Evolutionary conservation across 2,113 vertebrate species (phyloP).

Genomic region (Leptodactylus fuscus): DNA sequence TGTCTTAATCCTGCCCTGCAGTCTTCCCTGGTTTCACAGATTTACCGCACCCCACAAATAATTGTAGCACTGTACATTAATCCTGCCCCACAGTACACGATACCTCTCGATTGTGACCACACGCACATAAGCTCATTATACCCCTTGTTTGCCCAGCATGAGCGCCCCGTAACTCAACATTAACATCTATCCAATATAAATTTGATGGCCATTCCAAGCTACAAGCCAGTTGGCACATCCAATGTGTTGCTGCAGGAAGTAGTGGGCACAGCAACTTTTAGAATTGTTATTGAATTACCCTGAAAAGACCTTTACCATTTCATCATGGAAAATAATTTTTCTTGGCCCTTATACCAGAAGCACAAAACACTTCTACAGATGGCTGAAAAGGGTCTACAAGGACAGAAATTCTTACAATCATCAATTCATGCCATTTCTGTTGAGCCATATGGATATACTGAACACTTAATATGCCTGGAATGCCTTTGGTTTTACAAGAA

Average conservation of each 20-base stretch:
- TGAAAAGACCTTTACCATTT: background rate
- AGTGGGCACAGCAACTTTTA: background rate
- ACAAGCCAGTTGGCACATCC: background rate
- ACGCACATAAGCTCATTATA: slow-evolving; percentile 2
- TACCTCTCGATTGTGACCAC: background rate
- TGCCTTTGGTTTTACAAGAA: too few species aligned
- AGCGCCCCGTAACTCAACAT: background rate
- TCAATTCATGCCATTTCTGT: background rate
- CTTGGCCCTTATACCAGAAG: background rate
- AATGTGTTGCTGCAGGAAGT: background rate
- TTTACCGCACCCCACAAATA: slow-evolving; percentile 26
- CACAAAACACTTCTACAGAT: background rate
- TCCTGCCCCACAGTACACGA: slow-evolving; percentile 16
- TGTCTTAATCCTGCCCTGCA: slow-evolving; percentile 42
- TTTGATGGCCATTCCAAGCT: background rate
- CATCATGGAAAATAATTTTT: background rate
- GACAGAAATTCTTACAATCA: background rate
- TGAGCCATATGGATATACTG: background rate
- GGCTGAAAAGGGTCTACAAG: background rate
- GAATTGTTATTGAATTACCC: background rate
- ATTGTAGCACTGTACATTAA: slow-evolving; percentile 22
- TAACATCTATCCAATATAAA: background rate
- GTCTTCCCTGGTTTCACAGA: slow-evolving; percentile 1
- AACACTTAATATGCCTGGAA: background rate
- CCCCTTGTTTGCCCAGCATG: background rate